Conservation (phyloP, 2,797 vertebrate genomes). For the Melopsittacus undulatus region DNA sequence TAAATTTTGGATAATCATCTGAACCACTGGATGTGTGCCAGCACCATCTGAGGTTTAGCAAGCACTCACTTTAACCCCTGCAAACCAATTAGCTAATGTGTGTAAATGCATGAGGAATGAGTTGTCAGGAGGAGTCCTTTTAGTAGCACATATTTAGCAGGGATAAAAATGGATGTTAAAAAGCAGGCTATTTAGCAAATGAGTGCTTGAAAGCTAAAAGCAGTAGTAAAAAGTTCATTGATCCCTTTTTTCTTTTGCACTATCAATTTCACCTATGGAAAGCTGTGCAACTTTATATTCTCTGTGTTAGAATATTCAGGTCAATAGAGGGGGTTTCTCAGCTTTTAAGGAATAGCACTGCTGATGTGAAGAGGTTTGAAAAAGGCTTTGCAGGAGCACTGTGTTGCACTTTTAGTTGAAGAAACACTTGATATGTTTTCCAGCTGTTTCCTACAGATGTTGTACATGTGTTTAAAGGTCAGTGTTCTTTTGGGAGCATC, state of each 20-base stretch:
- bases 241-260: not conserved
- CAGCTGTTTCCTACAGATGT: conserved; percentile 72
- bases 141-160: not conserved
- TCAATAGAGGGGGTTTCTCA: conserved; percentile 31
- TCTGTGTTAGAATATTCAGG: conserved; percentile 34
- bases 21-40: not conserved
- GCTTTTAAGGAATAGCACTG: conserved; percentile 66
- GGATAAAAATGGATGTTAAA: conserved; percentile 28
- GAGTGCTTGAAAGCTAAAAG: conserved; percentile 54
- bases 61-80: not conserved
- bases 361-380: conserved; percentile 61
- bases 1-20: not conserved
- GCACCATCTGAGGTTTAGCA: not conserved
- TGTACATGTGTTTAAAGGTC: conserved; percentile 69
- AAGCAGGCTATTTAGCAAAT: conserved; percentile 40
- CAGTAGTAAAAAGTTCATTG: conserved; percentile 23
- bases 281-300: conserved; percentile 52
- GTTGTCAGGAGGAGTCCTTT: conserved; percentile 1
- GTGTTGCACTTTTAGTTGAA: conserved; percentile 44
- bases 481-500: conserved; percentile 50
- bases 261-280: conserved; percentile 44
- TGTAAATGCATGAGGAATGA: not conserved
- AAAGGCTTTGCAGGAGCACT: conserved; percentile 50
- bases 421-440: conserved; percentile 50
- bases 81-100: not conserved